Base-by-base conservation (phyloP, 2,888 invertebrate species). In the Pseudococcus viburni region DNA sequence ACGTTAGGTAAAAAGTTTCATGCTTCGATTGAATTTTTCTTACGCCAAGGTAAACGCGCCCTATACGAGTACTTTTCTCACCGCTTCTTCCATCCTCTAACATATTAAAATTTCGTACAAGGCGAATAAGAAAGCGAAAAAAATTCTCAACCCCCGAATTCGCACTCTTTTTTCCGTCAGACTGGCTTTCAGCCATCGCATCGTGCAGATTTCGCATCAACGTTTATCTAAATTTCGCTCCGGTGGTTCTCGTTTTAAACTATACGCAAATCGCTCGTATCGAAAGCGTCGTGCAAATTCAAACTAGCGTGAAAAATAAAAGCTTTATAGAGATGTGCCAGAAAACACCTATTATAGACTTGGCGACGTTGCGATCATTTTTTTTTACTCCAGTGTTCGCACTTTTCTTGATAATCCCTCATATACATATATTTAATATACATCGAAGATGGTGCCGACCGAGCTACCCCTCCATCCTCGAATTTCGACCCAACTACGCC, bases 221-320 rank as follows among this genome's bases (percentile, higher is more conserved):
- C 80, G 73, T 80, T 80, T 80, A 80, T 80, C 80, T 80, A 15
- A 46, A 80, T 42, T 80, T 80, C 80, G 80, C 80, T 80, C n/a
- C 80, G n/a, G 80, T 80, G 80, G 42, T 42, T 80, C 42, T 42
- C 80, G 42, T 42, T 80, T 80, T 80, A 7, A 80, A 80, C 59
- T 19, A 33, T 73, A 73, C 68, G 68, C 68, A 73, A 73, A 73
- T 73, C 68, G 33, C 33, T 73, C 68, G 33, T 26, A 73, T 33
- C 68, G 22, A 33, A 22, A 73, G 68, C 68, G 33, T 73, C 68
- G 33, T 33, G 68, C 26, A 73, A 73, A 73, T 73, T 73, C 68
- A 73, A 73, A 73, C 68, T 73, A 73, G 68, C 68, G 68, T 73
- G 33, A 73, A 73, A 73, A 73, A 73, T 73, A 73, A 73, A 73